These are phyloP conservation scores for Ernsta delagoae DNA, from an alignment of 2,888 invertebrate species.

Conservation along the genomic window DNA sequence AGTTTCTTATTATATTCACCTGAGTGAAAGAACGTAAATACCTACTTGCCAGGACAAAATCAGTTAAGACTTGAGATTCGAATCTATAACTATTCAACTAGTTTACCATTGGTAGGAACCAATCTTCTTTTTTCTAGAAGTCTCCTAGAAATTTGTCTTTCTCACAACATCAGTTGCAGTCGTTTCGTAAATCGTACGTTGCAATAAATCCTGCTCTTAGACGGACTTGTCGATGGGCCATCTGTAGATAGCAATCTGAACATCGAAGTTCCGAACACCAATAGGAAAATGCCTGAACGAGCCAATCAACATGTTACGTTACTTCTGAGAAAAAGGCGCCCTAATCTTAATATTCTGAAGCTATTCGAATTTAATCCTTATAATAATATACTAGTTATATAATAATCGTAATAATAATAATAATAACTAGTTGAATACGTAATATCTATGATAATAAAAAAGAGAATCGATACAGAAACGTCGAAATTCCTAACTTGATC, in stretches of 20 bases:
- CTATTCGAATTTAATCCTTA: no score
- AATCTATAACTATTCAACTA: no score
- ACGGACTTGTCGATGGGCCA: slow-evolving; percentile 65
- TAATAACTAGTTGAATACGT: no score
- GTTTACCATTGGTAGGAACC: not conserved
- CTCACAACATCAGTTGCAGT: slow-evolving; percentile 12
- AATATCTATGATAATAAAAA: no score
- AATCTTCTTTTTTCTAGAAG: not conserved
- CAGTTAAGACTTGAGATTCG: no score
- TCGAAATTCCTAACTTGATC: not conserved
- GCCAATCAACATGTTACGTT: not conserved
- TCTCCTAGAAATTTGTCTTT: not conserved
- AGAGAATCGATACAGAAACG: not conserved
- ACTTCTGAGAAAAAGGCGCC: no score
- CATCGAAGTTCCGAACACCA: slow-evolving; percentile 23
- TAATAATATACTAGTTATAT: no score
- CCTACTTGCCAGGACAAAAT: no score
- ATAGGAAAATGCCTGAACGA: slow-evolving; percentile 19
- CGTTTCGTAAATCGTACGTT: slow-evolving; percentile 11
- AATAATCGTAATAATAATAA: no score
- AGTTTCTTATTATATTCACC: no score
- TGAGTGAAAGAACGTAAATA: no score
- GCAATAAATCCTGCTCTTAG: slow-evolving; percentile 78
- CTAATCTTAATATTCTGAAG: no score
- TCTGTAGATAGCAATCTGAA: slow-evolving; percentile 37